A percentile compares a stretch with the other conserved stretches of the same genome.
Evolutionary conservation across 2,113 vertebrate genomes (phyloP).

Genomic region (Pholis gunnellus): DNA sequence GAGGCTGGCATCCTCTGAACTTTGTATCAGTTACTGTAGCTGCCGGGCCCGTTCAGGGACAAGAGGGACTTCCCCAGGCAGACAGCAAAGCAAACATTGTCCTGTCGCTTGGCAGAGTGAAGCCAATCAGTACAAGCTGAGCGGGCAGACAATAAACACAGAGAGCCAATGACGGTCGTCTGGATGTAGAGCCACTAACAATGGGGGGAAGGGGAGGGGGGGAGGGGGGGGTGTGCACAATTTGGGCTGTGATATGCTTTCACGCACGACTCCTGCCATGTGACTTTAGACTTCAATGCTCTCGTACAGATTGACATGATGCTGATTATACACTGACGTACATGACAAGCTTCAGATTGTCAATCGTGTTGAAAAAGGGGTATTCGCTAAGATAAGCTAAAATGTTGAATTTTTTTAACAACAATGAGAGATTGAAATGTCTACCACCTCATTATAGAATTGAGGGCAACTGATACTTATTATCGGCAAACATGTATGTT

Average conservation of each 20-base stretch:
- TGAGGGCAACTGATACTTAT: neutral
- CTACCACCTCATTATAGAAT: neutral
- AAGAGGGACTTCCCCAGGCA: slow-evolving; percentile 77
- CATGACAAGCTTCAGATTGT: neutral
- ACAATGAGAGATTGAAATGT: neutral
- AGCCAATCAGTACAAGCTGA: slow-evolving; percentile 61
- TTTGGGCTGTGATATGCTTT: slow-evolving; percentile 9
- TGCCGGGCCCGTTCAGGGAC: slow-evolving; percentile 52
- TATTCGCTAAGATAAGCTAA: neutral
- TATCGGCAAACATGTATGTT: neutral
- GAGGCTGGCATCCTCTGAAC: slow-evolving; percentile 71
- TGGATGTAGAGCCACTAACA: slow-evolving; percentile 56
- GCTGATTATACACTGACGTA: neutral
- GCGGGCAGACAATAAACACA: slow-evolving; percentile 63
- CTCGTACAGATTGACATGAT: slow-evolving; percentile 13
- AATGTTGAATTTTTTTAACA: neutral
- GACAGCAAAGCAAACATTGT: slow-evolving; percentile 75
- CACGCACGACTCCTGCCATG: slow-evolving; percentile 3
- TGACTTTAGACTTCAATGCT: slow-evolving; percentile 20
- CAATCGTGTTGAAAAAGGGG: neutral
- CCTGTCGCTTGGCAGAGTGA: slow-evolving; percentile 32
- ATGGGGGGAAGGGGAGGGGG: slow-evolving; percentile 24
- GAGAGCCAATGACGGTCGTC: slow-evolving; percentile 45
- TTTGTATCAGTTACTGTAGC: slow-evolving; percentile 67
- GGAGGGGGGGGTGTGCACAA: neutral